Evolutionary conservation across 1,140 invertebrate genomes (phyloP).

Genomic region (Drosophila nikananu): DNA sequence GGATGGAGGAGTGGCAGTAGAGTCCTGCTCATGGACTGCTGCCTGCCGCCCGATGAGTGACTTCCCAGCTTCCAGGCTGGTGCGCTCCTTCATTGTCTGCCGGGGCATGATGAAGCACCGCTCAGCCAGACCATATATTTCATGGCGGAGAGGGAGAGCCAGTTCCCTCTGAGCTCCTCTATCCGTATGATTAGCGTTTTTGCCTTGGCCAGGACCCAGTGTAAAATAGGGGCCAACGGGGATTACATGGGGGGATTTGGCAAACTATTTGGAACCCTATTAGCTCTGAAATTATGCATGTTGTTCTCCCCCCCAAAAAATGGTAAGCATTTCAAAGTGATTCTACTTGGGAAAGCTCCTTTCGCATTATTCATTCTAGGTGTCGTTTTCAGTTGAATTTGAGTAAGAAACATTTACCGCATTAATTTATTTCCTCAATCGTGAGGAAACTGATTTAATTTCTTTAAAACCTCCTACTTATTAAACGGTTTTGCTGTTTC

Average conservation of each 20-base stretch:
- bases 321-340: constrained; percentile 1
- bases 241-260: constrained; percentile 33
- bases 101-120: constrained; percentile 52
- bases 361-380: neutral
- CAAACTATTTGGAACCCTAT: constrained; percentile 40
- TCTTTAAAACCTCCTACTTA: constrained; percentile 7
- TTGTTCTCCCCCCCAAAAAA: constrained; percentile 4
- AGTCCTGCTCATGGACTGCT: constrained; percentile 35
- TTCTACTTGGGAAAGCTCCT: neutral
- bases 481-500: constrained; percentile 12
- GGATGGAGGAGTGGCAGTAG: neutral
- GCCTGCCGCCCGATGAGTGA: constrained; percentile 40
- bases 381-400: neutral
- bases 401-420: neutral
- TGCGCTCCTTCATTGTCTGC: constrained; percentile 46
- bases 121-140: constrained; percentile 52
- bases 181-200: constrained; percentile 50
- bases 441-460: neutral
- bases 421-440: neutral
- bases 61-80: constrained; percentile 45
- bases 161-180: constrained; percentile 13
- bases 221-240: constrained; percentile 22
- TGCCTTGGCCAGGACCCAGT: constrained; percentile 32
- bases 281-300: constrained; percentile 29
- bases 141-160: constrained; percentile 1